Evolutionary conservation across 2,797 vertebrate species (phyloP).

Genomic region (Pipistrellus kuhlii): DNA sequence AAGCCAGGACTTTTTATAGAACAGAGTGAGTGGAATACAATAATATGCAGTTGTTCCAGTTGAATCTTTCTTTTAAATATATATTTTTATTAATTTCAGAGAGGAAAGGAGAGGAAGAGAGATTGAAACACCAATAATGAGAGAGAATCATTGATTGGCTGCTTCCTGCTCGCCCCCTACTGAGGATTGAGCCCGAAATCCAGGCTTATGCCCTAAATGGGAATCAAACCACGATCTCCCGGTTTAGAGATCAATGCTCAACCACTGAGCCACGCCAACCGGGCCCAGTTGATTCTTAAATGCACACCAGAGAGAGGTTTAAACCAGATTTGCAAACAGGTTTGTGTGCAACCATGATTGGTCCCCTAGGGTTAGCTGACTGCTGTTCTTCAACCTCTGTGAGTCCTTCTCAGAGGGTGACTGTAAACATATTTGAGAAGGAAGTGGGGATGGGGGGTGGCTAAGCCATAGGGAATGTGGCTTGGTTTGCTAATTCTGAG

Average conservation of each 20-base stretch:
- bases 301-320: neutral
- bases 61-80: neutral
- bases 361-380: neutral
- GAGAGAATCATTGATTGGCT: neutral
- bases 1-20: neutral
- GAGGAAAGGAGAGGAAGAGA: too few species aligned
- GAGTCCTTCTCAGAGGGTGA: neutral
- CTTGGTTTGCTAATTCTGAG: neutral
- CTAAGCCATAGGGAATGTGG: too few species aligned
- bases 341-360: accelerated
- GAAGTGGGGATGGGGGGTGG: accelerated
- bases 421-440: neutral
- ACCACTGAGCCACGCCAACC: neutral
- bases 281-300: neutral
- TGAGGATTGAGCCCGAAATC: neutral
- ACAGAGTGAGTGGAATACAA: neutral
- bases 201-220: neutral
- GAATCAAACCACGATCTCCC: neutral
- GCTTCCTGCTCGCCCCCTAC: neutral
- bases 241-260: neutral
- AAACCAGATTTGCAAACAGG: neutral
- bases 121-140: too few species aligned
- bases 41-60: neutral
- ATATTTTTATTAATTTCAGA: neutral
- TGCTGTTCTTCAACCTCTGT: accelerated